Evolutionary conservation across 1,140 invertebrate genomes (phyloP).

Genomic region (Bombus picipes): DNA sequence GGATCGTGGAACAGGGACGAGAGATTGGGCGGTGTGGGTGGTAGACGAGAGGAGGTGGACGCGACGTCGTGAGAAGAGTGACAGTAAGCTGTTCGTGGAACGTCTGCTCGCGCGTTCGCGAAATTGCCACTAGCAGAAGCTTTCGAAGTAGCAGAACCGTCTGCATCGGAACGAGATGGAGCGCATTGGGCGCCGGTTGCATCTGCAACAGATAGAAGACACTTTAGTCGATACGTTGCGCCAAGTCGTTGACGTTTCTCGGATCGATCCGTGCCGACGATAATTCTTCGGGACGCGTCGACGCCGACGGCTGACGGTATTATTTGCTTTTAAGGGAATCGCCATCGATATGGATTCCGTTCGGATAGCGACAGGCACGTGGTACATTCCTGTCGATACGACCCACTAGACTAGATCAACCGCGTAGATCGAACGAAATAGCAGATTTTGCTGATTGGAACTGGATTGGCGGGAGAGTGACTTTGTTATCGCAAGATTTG

Average conservation of each 20-base stretch:
- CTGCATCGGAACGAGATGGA: slow-evolving; percentile 52
- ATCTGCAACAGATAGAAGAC: slow-evolving; percentile 69
- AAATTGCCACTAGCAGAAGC: slow-evolving; percentile 67
- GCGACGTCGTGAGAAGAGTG: slow-evolving; percentile 21
- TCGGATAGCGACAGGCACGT: background rate
- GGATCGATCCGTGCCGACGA: slow-evolving; percentile 56
- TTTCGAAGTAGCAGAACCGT: slow-evolving; percentile 60
- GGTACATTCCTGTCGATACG: background rate
- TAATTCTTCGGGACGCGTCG: slow-evolving; percentile 40
- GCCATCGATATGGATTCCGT: slow-evolving; percentile 38
- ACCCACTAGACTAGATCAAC: background rate
- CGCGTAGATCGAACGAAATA: no score
- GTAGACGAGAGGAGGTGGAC: background rate
- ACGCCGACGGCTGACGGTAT: slow-evolving; percentile 20
- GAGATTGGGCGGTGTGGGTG: background rate
- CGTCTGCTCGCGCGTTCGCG: slow-evolving; percentile 64
- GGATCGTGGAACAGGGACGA: slow-evolving; percentile 15
- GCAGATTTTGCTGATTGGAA: background rate
- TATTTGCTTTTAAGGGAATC: slow-evolving; percentile 37
- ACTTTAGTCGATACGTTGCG: slow-evolving; percentile 67
- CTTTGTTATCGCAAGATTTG: no score
- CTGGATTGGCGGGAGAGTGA: background rate
- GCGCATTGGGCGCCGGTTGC: slow-evolving; percentile 53
- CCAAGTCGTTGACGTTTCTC: slow-evolving; percentile 63
- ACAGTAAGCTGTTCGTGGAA: slow-evolving; percentile 62